Evolutionary conservation across 1,140 invertebrate genomes (phyloP), one percentile per base, ranked within the genome.

Genomic region (Eubasilissa regina): DNA sequence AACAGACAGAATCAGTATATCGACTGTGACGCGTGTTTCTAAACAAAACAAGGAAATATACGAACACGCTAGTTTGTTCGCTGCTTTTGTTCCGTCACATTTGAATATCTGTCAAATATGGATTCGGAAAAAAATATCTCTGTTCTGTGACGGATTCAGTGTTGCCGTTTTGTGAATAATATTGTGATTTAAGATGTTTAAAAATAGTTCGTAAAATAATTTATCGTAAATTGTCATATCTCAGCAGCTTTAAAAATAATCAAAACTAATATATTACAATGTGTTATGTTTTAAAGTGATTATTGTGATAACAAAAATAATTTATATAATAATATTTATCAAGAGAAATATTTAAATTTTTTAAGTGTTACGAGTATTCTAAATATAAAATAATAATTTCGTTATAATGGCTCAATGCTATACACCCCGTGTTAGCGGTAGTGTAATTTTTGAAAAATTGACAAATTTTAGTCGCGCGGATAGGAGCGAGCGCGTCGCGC

Each of bases 301-400:
- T 17, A 58, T 58, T 58, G 55, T 58, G 55, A 58, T 58, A 53
- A 17, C 55, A 58, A 58, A 3, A 35, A 35, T 35, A 35, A 35
- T 35, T 35, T 35, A 35, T 35, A 3, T 35, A 3, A 35, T 35
- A 35, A 35, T 35, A 35, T 3, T 35, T 3, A 35, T 35, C n/a
- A n/a, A n/a, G n/a, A n/a, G n/a, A n/a, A 15, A 55, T 55, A 15
- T 8, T 55, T 17, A 55, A 19, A 21, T 58, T 17, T 10, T 19
- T 58, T 58, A 58, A 58, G 55, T 58, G 55, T 10, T 58, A 15
- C 11, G 17, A 58, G 35, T 25, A 43, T 62, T 13, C 12, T 13
- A 0, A 62, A 43, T 7, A 35, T n/a, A n/a, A n/a, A 35, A 35
- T 35, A 3, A 35, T 3, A 35, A 3, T 6, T 35, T 43, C 11